phyloP scores from a whole-genome alignment of 2,797 vertebrate species.

The Remorina albescens region DNA sequence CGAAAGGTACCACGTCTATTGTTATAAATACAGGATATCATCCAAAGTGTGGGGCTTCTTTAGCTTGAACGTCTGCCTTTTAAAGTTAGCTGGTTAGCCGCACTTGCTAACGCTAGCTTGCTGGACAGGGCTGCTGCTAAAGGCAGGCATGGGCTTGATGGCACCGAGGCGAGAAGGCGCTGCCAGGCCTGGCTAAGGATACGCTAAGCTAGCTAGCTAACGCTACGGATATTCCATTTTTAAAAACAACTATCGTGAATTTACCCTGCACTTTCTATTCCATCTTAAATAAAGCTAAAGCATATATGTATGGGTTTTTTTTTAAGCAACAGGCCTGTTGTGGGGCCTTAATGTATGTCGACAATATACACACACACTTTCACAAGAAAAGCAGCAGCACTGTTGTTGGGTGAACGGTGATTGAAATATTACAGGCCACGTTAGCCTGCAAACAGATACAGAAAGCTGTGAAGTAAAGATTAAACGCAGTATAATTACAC shows the following conservation, averaged over 20 bases:
- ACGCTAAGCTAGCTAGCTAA: constrained; percentile 47
- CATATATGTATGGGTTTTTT: background rate
- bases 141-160: constrained; percentile 40
- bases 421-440: constrained; percentile 66
- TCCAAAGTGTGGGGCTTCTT: background rate
- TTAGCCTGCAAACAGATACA: constrained; percentile 20
- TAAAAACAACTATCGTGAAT: background rate
- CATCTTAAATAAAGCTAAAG: background rate
- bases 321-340: constrained; percentile 11
- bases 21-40: constrained; percentile 9
- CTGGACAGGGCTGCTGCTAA: constrained; percentile 13
- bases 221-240: background rate
- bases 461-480: background rate
- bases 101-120: constrained; percentile 5
- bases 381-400: constrained; percentile 10
- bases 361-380: constrained; percentile 31
- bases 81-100: background rate
- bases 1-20: constrained; percentile 62
- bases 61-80: background rate
- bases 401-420: constrained; percentile 52
- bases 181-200: constrained; percentile 57
- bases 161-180: constrained; percentile 14
- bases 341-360: constrained; percentile 39
- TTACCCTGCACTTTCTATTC: rapidly evolving
- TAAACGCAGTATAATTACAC: background rate